Evolutionary conservation across 2,113 vertebrate genomes (phyloP).

Genomic region (Platichthys flesus): DNA sequence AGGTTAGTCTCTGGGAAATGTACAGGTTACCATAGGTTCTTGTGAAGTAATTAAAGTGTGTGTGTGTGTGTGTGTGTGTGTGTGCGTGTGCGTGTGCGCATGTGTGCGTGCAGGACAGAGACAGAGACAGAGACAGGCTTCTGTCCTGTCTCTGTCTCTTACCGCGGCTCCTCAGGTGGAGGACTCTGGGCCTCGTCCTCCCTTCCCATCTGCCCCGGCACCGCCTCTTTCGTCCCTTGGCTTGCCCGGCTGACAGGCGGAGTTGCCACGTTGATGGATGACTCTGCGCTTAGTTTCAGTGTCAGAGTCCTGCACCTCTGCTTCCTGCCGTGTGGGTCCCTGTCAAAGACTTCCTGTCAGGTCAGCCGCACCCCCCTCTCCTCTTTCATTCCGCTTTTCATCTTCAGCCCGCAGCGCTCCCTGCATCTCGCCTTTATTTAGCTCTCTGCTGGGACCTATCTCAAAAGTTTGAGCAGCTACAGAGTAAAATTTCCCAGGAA

Average conservation of each 20-base stretch:
- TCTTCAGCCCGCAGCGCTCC: constrained; percentile 30
- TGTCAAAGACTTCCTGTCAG: constrained; percentile 75
- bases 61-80: background rate
- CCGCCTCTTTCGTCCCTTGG: constrained; percentile 54
- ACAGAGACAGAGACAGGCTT: constrained; percentile 1
- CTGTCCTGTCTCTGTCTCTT: constrained; percentile 47
- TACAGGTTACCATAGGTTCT: background rate
- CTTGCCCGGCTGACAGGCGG: constrained; percentile 69
- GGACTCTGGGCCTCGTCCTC: constrained; percentile 61
- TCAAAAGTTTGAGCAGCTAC: constrained; percentile 36
- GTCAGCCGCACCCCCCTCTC: constrained; percentile 46
- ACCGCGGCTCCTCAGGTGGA: constrained; percentile 48
- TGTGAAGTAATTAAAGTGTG: background rate
- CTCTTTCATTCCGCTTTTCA: constrained; percentile 25
- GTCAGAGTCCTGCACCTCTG: constrained; percentile 74
- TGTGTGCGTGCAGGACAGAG: background rate
- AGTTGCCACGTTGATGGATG: constrained; percentile 77
- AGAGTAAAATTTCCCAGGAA: constrained; percentile 35
- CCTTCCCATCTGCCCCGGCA: constrained; percentile 79
- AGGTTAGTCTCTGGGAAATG: background rate
- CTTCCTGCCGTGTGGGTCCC: constrained; percentile 70
- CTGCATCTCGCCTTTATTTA: constrained; percentile 48
- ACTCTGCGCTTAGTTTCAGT: constrained; percentile 69
- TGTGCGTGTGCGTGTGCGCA: background rate
- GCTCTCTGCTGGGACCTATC: constrained; percentile 50